A percentile compares a stretch with the other conserved stretches of the same genome.
Conservation (phyloP, 2,888 invertebrate species). For the Harpalus rufipes region DNA sequence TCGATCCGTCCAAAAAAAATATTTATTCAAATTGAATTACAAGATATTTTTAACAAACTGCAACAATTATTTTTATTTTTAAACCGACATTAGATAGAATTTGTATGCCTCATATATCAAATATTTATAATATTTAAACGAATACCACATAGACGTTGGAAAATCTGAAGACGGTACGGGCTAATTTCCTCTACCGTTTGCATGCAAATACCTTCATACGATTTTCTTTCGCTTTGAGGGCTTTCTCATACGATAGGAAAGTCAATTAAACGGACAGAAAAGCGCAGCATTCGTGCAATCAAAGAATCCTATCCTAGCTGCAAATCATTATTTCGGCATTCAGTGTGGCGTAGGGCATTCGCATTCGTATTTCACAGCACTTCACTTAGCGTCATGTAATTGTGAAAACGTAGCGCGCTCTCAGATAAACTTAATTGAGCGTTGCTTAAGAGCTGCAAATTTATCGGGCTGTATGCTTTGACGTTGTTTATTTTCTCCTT, state of each 20-base stretch:
- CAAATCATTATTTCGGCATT: slow-evolving; percentile 55
- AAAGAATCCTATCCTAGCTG: slow-evolving; percentile 50
- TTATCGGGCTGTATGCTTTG: slow-evolving; percentile 60
- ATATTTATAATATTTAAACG: not conserved
- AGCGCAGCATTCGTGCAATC: slow-evolving; percentile 35
- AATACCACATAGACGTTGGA: not conserved
- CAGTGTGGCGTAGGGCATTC: slow-evolving; percentile 1
- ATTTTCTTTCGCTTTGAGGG: slow-evolving; percentile 28
- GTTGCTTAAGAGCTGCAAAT: slow-evolving; percentile 59
- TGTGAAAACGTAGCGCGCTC: slow-evolving; percentile 39
- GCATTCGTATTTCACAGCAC: not conserved
- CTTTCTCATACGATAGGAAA: slow-evolving; percentile 40
- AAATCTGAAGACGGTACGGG: not conserved
- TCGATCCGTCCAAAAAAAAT: too few species aligned
- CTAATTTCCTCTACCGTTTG: not conserved
- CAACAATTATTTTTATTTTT: too few species aligned
- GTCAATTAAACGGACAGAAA: slow-evolving; percentile 40
- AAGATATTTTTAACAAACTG: too few species aligned
- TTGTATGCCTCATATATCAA: not conserved
- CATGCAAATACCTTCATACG: not conserved
- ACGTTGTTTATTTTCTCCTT: slow-evolving; percentile 61
- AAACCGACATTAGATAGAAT: not conserved
- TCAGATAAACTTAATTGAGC: slow-evolving; percentile 60
- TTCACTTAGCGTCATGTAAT: slow-evolving; percentile 35
- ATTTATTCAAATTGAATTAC: too few species aligned